Evolutionary conservation across 2,888 invertebrate genomes (phyloP), one percentile per base, ranked within the genome.

Genomic region (Neuroscelio doddi): DNA sequence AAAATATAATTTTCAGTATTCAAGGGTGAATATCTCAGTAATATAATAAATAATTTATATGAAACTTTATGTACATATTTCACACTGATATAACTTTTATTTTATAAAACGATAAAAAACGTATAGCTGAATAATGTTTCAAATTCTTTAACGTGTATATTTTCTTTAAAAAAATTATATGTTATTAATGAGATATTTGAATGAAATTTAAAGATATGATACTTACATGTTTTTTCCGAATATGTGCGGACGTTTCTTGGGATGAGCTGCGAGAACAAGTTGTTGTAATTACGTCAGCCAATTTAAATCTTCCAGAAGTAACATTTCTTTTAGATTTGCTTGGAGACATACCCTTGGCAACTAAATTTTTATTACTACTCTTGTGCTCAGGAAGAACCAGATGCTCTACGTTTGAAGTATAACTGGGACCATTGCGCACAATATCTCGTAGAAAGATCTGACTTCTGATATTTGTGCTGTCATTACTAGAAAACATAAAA

Each of bases 391-490:
- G 88, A 68, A 88, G 88, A 55, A 88, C 88, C 68, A 88, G 83
- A 74, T 88, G 88, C 73, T 88, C 88, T 75, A 88, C 88, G 77
- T 88, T 88, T 58, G 88, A 85, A 45, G 86, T 87, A 75, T 86
- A 87, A 65, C 88, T 86, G 17, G 88, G 88, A 82, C 85, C 85
- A 67, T 77, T 83, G 41, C 83, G 76, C 16, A 83, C 83, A 57
- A 83, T 80, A 65, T 83, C 84, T 66, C 81, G 83, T 41, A 84
- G 77, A 27, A 80, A 80, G 39, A 80, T 75, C 44, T 79, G 76
- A 66, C 78, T 51, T 26, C 72, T 71, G 38, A 66, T 64, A 64
- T 76, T 68, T n/a, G 73, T 56, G 27, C 72, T 76, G 15, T 79
- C 77, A 53, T 77, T 80, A 50, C 80, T 81, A 68, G 10, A 61